These are phyloP conservation scores for Amphimallon solstitiale DNA, from an alignment of 2,888 invertebrate genomes.

Conservation along the genomic window DNA sequence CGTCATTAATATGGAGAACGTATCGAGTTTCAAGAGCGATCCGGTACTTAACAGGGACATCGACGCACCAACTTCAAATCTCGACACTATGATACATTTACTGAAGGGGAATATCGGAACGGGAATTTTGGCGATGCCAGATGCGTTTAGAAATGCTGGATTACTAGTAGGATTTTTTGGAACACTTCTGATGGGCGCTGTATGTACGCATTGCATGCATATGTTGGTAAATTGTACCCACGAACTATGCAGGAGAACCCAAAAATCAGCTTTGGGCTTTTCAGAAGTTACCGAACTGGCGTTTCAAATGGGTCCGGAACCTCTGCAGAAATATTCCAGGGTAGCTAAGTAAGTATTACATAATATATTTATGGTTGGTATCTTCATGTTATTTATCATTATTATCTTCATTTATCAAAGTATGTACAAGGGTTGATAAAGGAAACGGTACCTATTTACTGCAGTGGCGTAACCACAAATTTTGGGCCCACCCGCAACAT, in stretches of 20 bases:
- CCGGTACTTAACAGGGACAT: conserved; percentile 75
- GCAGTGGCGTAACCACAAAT: too few species aligned
- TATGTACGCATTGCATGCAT: conserved; percentile 95
- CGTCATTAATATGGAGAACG: conserved; percentile 43
- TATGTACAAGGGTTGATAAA: too few species aligned
- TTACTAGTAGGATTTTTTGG: conserved; percentile 85
- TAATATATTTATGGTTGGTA: neutral
- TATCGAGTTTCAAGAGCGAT: conserved; percentile 60
- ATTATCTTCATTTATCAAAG: too few species aligned
- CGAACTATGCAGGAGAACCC: conserved; percentile 76
- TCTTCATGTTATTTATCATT: too few species aligned
- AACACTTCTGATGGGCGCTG: conserved; percentile 83
- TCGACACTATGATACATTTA: conserved; percentile 79
- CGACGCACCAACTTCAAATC: conserved; percentile 83
- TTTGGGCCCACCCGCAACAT: too few species aligned
- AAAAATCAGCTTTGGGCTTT: conserved; percentile 77
- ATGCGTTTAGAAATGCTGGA: conserved; percentile 93
- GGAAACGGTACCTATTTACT: too few species aligned
- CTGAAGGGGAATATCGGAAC: conserved; percentile 86
- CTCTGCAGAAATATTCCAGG: conserved; percentile 70
- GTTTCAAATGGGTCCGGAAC: conserved; percentile 78
- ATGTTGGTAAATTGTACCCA: conserved; percentile 80
- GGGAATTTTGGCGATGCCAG: conserved; percentile 96
- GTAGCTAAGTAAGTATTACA: conserved; percentile 69
- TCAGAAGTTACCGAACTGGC: conserved; percentile 82